phyloP scores from a whole-genome alignment of 2,797 vertebrate genomes.

The Ctenopoma kingsleyae region DNA sequence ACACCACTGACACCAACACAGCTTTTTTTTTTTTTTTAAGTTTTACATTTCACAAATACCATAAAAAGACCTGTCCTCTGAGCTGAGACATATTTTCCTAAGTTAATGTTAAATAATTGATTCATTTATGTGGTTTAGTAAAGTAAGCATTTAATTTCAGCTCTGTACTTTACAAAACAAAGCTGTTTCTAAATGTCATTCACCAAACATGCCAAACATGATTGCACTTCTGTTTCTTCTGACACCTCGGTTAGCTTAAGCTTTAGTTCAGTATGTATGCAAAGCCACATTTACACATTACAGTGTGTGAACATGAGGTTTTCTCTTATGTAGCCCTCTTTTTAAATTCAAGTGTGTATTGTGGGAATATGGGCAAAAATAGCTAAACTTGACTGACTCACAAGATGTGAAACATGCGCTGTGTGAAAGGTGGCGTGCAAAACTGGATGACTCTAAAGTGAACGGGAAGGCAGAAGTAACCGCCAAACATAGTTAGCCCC shows the following conservation, averaged over 20 bases:
- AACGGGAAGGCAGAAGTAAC: constrained; percentile 6
- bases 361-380: constrained; percentile 19
- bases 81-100: neutral
- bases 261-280: neutral
- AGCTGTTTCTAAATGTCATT: neutral
- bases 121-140: constrained; percentile 12
- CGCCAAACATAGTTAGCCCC: neutral
- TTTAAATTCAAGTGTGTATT: constrained; percentile 12
- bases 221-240: neutral
- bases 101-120: neutral
- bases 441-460: constrained; percentile 5
- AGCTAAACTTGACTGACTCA: constrained; percentile 22
- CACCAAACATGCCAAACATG: neutral
- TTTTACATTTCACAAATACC: constrained; percentile 34
- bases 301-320: neutral
- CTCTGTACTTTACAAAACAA: neutral
- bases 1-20: constrained; percentile 25
- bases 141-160: neutral
- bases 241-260: neutral
- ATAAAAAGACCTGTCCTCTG: constrained; percentile 15
- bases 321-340: neutral
- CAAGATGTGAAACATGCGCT: constrained; percentile 14
- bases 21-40: constrained; percentile 5
- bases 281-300: neutral
- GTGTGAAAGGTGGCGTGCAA: constrained; percentile 28